A percentile compares a stretch with the other conserved stretches of the same genome.
These are phyloP conservation scores for Holotrichia oblita DNA, from an alignment of 1,140 invertebrate species.

Conservation along the genomic window DNA sequence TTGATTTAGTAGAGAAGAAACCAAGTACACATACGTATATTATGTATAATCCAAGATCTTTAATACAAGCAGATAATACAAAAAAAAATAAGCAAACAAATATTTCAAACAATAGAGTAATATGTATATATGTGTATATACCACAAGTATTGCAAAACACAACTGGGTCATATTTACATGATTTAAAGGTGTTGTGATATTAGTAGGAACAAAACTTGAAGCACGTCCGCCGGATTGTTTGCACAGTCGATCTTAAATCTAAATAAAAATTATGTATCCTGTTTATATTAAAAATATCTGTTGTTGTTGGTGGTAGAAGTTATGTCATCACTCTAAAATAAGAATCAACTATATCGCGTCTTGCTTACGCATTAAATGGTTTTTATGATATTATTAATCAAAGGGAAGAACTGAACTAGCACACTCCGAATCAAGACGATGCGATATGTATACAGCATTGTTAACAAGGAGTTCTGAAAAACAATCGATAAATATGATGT, in stretches of 20 bases:
- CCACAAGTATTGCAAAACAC: not conserved
- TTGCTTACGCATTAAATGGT: not conserved
- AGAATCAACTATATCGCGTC: not conserved
- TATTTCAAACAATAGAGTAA: not conserved
- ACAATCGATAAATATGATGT: not conserved
- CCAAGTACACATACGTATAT: too few species aligned
- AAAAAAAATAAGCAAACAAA: not conserved
- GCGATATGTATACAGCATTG: too few species aligned
- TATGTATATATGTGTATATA: too few species aligned
- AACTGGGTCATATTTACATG: constrained; percentile 6
- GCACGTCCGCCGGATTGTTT: not conserved
- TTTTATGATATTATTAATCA: not conserved
- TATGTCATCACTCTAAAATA: constrained; percentile 1
- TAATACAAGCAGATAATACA: too few species aligned
- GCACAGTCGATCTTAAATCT: not conserved
- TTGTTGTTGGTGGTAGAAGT: too few species aligned
- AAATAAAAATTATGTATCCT: constrained; percentile 11
- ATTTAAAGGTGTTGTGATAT: not conserved
- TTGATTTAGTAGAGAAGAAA: too few species aligned
- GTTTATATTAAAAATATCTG: constrained; percentile 33
- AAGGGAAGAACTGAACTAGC: not conserved
- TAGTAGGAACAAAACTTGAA: not conserved
- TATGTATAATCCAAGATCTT: too few species aligned
- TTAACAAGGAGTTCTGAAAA: too few species aligned
- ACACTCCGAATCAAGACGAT: too few species aligned